These are phyloP conservation scores for Poecilus cupreus DNA, from an alignment of 2,888 invertebrate genomes.

Conservation along the genomic window DNA sequence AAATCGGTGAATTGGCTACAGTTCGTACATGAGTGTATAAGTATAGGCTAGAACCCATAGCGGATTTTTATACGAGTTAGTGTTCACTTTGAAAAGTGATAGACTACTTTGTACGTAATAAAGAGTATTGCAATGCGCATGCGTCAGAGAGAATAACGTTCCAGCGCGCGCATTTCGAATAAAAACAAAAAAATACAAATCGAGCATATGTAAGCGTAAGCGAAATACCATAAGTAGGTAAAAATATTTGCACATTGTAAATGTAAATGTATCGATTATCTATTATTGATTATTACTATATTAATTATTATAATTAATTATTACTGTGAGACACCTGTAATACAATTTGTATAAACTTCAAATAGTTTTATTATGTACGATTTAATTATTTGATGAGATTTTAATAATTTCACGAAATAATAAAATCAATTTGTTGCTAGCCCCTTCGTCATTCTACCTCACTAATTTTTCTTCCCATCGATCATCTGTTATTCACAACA, in stretches of 20 bases:
- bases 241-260: constrained; percentile 57
- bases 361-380: constrained; percentile 57
- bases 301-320: constrained; percentile 47
- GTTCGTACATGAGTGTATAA: constrained; percentile 55
- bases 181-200: constrained; percentile 43
- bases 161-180: constrained; percentile 17
- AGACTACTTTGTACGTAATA: constrained; percentile 56
- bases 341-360: constrained; percentile 56
- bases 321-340: constrained; percentile 55
- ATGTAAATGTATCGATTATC: constrained; percentile 57
- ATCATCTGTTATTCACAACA: neutral
- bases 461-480: neutral
- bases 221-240: constrained; percentile 49
- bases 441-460: neutral
- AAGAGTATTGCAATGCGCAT: constrained; percentile 44
- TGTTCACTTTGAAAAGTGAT: constrained; percentile 51
- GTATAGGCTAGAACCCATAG: constrained; percentile 52
- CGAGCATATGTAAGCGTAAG: constrained; percentile 52
- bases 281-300: constrained; percentile 51
- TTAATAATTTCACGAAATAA: constrained; percentile 58
- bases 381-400: constrained; percentile 58
- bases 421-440: constrained; percentile 60
- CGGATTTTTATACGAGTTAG: constrained; percentile 57
- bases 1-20: constrained; percentile 39
- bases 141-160: constrained; percentile 27